Base-by-base conservation (phyloP, 2,113 vertebrate species). In the Hyperopisus bebe region DNA sequence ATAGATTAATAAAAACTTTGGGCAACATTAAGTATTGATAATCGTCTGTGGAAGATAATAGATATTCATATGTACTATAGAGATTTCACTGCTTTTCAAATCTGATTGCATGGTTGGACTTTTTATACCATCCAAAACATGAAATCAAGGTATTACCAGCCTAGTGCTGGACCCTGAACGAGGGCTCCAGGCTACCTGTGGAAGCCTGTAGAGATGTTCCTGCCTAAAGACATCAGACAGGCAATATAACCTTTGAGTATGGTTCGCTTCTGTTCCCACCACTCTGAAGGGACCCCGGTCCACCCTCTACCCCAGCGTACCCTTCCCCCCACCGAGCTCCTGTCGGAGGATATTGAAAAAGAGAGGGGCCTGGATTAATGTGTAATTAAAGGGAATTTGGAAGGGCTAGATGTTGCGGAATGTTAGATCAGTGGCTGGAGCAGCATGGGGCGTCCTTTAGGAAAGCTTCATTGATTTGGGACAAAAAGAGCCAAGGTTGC, bases 391-490 rank as follows among this genome's bases (percentile, higher is more conserved):
- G 97, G 96, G 97, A 97, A 97, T 99, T 98, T 98, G 97, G 97
- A 97, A 98, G 97, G 97, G 97, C 96, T 97, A 98, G 97, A 96
- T 98, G 97, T 98, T 97, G 97, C 97, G 97, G 98, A 99, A 99
- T 99, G 98, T 99, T 99, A 99, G 98, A 99, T 99, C 98, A 98
- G 97, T 99, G 97, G 98, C 98, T 97, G 94, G 96, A 98, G 96
- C 98, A 98, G 98, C 98, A 97, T 98, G 98, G 97, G 98, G 98
- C 96, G 97, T 98, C 97, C 97, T 99, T 99, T 99, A 98, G 97
- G 97, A 97, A 99, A 97, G 98, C 98, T 99, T 99, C 98, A 98
- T 98, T 99, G 98, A 98, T 96, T 97, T 97, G 91, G 96, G 95
- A 99, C 98, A 99, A 99, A 98, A 97, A 97, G 95, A 96, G 95